Conservation (phyloP, 2,113 vertebrate genomes). For the Ciconia maguari region DNA sequence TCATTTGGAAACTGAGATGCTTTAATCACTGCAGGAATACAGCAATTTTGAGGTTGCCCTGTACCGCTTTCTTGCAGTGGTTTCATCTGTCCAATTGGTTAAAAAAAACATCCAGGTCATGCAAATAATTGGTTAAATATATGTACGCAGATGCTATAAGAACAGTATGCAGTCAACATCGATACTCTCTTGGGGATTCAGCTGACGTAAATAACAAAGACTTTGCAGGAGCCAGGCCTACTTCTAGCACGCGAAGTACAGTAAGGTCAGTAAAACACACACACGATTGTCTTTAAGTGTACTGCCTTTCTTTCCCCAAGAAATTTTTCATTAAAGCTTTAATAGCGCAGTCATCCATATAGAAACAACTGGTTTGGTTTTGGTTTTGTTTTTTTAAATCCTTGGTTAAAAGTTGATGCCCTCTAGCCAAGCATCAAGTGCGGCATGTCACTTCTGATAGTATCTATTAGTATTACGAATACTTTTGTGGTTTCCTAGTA, state of each 20-base stretch:
- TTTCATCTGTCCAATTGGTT: not conserved
- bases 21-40: not conserved
- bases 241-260: not conserved
- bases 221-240: not conserved
- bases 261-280: not conserved
- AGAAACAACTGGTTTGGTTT: not conserved
- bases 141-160: not conserved
- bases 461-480: not conserved
- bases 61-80: not conserved
- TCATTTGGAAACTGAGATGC: not conserved
- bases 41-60: not conserved
- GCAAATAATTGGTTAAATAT: not conserved
- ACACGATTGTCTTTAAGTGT: not conserved
- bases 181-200: not conserved
- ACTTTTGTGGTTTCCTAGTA: not conserved
- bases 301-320: not conserved
- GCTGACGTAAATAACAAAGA: not conserved
- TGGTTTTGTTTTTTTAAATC: not conserved
- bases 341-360: not conserved
- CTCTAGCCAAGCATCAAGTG: not conserved
- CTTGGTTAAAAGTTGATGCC: constrained; percentile 10
- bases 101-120: not conserved
- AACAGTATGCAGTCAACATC: rapidly evolving
- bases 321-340: not conserved
- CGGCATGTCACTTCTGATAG: not conserved